Conservation (phyloP, 2,888 invertebrate species). For the Brachyptera risi region DNA sequence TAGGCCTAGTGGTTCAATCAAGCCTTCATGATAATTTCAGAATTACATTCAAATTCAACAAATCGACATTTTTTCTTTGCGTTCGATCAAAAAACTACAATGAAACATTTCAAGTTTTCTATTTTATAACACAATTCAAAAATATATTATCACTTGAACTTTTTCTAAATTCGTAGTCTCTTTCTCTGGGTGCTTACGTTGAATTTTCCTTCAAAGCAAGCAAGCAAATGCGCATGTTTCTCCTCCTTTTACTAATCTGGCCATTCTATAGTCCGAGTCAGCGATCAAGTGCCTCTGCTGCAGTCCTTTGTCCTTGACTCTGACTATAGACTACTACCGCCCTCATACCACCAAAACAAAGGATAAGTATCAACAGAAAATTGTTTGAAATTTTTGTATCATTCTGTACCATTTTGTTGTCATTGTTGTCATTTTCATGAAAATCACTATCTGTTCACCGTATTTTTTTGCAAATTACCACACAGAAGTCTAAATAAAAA, state of each 20-base stretch:
- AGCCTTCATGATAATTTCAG: too few relatives aligned
- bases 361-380: slow-evolving; percentile 9
- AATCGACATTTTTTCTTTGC: too few relatives aligned
- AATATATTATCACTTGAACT: too few relatives aligned
- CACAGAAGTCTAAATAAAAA: too few relatives aligned
- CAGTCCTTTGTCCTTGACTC: neutral
- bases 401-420: too few relatives aligned
- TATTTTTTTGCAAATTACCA: too few relatives aligned
- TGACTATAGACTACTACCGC: neutral
- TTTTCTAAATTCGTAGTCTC: neutral
- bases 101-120: neutral
- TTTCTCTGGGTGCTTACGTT: neutral
- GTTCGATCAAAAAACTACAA: neutral
- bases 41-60: too few relatives aligned
- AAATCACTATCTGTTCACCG: too few relatives aligned
- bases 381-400: neutral
- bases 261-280: slow-evolving; percentile 2
- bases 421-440: too few relatives aligned
- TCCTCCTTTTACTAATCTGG: neutral
- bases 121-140: too few relatives aligned
- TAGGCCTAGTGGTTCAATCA: too few relatives aligned
- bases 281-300: neutral
- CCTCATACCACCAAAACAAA: too few relatives aligned
- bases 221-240: slow-evolving; percentile 17
- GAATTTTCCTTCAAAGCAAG: slow-evolving; percentile 23